These are phyloP conservation scores for Pseudolaguvia tuberculata DNA, from an alignment of 2,113 vertebrate genomes.

Conservation along the genomic window DNA sequence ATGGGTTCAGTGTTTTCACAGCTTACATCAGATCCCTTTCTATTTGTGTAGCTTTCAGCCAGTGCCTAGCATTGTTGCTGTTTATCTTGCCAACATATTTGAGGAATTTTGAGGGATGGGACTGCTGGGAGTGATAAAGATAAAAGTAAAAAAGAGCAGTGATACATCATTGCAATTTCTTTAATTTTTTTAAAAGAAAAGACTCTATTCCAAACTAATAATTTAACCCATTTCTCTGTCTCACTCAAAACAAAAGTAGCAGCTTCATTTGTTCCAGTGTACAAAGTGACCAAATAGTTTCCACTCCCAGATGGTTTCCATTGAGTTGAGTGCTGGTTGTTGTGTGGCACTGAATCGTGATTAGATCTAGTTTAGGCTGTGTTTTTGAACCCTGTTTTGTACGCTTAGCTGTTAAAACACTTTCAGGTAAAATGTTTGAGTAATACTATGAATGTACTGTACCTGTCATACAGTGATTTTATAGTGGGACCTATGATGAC, in stretches of 20 bases:
- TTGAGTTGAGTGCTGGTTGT: not conserved
- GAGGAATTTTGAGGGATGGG: not conserved
- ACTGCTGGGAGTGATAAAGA: not conserved
- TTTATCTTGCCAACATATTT: conserved; percentile 19
- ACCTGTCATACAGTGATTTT: too few relatives aligned
- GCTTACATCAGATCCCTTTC: conserved; percentile 19
- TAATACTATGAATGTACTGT: not conserved
- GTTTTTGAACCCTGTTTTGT: not conserved
- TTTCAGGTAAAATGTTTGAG: not conserved
- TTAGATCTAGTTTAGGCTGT: not conserved
- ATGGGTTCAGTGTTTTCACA: conserved; percentile 12
- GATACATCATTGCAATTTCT: not conserved
- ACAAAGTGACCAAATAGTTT: not conserved
- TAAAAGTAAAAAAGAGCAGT: not conserved
- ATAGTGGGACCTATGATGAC: not conserved
- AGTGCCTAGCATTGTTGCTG: conserved; percentile 5
- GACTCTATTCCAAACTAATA: not conserved
- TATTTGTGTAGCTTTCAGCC: conserved; percentile 19
- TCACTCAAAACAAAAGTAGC: not conserved
- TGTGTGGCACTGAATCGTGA: conserved; percentile 18
- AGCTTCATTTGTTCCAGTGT: not conserved
- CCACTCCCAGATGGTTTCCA: conserved; percentile 6
- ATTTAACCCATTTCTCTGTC: not conserved
- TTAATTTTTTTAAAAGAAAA: not conserved
- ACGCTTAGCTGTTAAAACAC: not conserved